phyloP scores from a whole-genome alignment of 2,888 invertebrate genomes.

The Aporophyla lueneburgensis region DNA sequence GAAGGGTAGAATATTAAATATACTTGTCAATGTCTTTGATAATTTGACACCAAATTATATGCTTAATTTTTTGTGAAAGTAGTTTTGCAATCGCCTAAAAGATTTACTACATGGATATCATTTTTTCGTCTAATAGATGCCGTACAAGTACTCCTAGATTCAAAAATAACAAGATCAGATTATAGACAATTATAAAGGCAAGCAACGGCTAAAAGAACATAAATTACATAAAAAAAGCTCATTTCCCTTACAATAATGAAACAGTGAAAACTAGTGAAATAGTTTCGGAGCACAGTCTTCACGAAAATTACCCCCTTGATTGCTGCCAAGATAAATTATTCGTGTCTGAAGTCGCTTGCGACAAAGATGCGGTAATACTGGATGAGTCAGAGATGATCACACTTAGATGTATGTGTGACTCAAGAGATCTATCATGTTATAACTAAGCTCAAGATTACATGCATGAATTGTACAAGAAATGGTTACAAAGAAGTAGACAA shows the following conservation, averaged over 20 bases:
- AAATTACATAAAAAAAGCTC: slow-evolving; percentile 61
- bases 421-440: not conserved
- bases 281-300: slow-evolving; percentile 82
- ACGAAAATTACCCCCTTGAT: slow-evolving; percentile 87
- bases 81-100: not conserved
- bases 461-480: too few species aligned
- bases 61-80: not conserved
- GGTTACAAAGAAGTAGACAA: too few species aligned
- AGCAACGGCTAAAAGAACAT: slow-evolving; percentile 9
- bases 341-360: slow-evolving; percentile 78
- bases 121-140: not conserved
- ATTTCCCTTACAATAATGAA: slow-evolving; percentile 73
- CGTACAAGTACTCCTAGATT: too few species aligned
- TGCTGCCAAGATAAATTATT: slow-evolving; percentile 88
- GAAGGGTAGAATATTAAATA: not conserved
- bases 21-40: too few species aligned
- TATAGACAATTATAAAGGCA: not conserved
- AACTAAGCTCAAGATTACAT: not conserved
- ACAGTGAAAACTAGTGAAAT: slow-evolving; percentile 77
- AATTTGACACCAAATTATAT: not conserved
- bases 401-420: not conserved
- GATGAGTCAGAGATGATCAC: slow-evolving; percentile 58
- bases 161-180: too few species aligned
- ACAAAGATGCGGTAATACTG: slow-evolving; percentile 60
- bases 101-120: not conserved